Evolutionary conservation across 2,888 invertebrate genomes (phyloP).

Genomic region (Nemurella pictetii): DNA sequence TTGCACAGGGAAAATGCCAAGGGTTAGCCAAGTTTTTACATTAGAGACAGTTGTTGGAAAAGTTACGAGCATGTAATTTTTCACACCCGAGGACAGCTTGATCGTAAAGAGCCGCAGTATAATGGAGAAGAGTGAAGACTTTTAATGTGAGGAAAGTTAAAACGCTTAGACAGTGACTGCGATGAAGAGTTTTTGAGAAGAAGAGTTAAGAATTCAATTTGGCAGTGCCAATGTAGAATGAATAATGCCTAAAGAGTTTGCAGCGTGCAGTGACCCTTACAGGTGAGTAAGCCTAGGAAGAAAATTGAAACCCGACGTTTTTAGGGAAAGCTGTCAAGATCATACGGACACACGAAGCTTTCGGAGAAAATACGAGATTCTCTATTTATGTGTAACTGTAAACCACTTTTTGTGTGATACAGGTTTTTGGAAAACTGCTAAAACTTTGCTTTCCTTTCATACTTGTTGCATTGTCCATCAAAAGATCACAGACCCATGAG

Average conservation of each 20-base stretch:
- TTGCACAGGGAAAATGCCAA: background rate
- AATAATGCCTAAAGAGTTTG: background rate
- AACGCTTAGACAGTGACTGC: background rate
- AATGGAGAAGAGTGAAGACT: background rate
- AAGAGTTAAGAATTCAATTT: background rate
- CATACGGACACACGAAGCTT: too few relatives aligned
- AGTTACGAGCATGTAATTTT: background rate
- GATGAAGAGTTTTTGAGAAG: background rate
- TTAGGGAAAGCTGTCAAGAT: background rate
- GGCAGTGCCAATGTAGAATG: background rate
- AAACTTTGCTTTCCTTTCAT: background rate
- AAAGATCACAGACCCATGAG: background rate
- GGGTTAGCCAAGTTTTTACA: background rate
- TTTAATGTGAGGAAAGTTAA: background rate
- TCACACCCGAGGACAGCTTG: background rate
- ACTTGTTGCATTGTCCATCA: background rate
- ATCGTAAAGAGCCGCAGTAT: background rate
- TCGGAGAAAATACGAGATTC: background rate
- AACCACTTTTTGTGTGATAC: background rate
- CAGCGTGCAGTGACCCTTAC: background rate
- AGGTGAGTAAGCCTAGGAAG: too few relatives aligned
- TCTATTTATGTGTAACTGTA: background rate
- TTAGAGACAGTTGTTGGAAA: background rate
- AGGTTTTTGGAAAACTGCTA: background rate
- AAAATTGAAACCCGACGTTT: background rate